phyloP scores from a whole-genome alignment of 2,113 vertebrate genomes.

The Pandion haliaetus region DNA sequence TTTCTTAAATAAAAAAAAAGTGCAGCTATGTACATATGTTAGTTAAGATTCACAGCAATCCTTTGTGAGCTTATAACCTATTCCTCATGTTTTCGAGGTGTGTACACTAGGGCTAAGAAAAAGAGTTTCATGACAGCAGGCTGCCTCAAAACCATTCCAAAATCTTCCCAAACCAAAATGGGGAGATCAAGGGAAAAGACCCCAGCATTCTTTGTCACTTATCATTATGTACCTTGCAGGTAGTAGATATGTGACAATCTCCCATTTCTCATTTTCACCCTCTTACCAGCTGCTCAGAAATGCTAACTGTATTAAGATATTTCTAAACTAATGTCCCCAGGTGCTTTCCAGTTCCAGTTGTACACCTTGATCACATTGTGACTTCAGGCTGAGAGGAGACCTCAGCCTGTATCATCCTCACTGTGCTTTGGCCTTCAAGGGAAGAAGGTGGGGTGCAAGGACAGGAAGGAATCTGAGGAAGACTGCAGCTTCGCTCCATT shows the following conservation, averaged over 20 bases:
- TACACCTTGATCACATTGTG: not conserved
- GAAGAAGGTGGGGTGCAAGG: not conserved
- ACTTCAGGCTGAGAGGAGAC: not conserved
- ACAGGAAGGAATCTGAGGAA: not conserved
- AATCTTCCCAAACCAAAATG: not conserved
- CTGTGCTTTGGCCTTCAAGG: not conserved
- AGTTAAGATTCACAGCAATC: not conserved
- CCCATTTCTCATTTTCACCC: not conserved
- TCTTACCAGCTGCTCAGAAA: not conserved
- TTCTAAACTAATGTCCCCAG: not conserved
- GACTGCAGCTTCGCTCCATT: not conserved
- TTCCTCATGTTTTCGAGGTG: not conserved
- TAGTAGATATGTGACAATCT: not conserved
- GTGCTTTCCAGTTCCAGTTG: not conserved
- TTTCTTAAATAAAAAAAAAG: not conserved
- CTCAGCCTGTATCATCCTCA: not conserved
- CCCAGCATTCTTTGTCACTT: not conserved
- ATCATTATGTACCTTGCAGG: not conserved
- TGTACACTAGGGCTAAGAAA: not conserved
- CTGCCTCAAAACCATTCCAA: not conserved
- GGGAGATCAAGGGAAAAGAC: not conserved
- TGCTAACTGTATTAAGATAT: not conserved
- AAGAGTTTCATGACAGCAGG: not conserved
- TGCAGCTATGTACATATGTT: not conserved
- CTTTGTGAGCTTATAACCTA: not conserved